These are phyloP conservation scores for Odontocolon sp. DNA, from an alignment of 2,888 invertebrate species.

Conservation along the genomic window DNA sequence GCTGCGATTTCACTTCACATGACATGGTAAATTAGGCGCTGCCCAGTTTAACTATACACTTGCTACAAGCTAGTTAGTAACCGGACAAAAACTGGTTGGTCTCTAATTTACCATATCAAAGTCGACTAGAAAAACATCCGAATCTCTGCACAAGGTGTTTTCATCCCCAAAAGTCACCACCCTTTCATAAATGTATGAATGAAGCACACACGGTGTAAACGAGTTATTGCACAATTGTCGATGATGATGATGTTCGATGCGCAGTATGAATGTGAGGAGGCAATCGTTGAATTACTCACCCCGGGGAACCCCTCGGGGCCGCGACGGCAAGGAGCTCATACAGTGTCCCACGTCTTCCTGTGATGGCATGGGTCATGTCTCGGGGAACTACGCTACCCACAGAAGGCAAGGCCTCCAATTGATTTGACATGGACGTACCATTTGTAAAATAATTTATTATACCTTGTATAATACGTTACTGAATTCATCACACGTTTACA, in stretches of 20 bases:
- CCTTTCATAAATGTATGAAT: too few relatives aligned
- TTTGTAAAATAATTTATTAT: slow-evolving; percentile 4
- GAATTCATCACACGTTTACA: slow-evolving; percentile 2
- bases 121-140: too few relatives aligned
- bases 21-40: too few relatives aligned
- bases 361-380: slow-evolving; percentile 94
- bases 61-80: too few relatives aligned
- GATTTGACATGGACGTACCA: slow-evolving; percentile 66
- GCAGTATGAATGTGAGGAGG: slow-evolving; percentile 79
- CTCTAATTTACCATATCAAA: too few relatives aligned
- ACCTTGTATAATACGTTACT: not conserved
- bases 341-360: slow-evolving; percentile 91
- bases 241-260: slow-evolving; percentile 70
- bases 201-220: not conserved
- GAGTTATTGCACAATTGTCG: too few relatives aligned
- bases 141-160: not conserved
- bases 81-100: too few relatives aligned
- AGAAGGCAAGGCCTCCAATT: slow-evolving; percentile 87
- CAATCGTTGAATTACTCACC: slow-evolving; percentile 78
- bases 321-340: slow-evolving; percentile 88
- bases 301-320: slow-evolving; percentile 82
- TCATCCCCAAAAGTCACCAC: too few relatives aligned
- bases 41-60: too few relatives aligned
- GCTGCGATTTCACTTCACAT: too few relatives aligned
- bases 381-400: slow-evolving; percentile 94